These are phyloP conservation scores for Camptogramma bilineatum DNA, from an alignment of 2,888 invertebrate species.

Conservation along the genomic window DNA sequence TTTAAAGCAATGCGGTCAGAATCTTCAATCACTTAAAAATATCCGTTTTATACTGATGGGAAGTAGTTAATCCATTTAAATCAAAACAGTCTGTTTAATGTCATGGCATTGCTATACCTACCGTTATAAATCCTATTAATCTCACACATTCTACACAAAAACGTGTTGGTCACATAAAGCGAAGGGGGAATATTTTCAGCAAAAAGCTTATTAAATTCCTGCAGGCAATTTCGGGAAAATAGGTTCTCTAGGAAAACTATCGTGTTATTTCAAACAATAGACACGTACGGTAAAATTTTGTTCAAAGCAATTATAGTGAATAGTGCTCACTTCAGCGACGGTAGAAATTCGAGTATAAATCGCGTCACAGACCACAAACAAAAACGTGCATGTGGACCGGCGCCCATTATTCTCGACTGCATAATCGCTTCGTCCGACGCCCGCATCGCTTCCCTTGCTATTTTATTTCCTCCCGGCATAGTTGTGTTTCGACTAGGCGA, in stretches of 20 bases:
- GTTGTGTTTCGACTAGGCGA: conserved; percentile 80
- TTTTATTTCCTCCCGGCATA: conserved; percentile 83
- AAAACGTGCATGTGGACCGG: conserved; percentile 85
- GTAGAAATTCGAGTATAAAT: conserved; percentile 84
- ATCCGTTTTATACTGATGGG: neutral
- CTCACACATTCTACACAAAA: neutral
- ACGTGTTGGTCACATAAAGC: neutral
- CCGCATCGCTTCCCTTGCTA: conserved; percentile 84
- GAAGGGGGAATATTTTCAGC: neutral
- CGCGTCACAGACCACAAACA: conserved; percentile 86
- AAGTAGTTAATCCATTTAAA: neutral
- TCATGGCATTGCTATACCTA: neutral
- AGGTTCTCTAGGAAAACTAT: conserved; percentile 23
- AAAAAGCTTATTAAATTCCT: conserved; percentile 11
- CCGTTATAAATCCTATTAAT: neutral
- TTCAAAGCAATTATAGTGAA: conserved; percentile 84
- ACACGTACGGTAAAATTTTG: conserved; percentile 73
- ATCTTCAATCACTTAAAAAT: neutral
- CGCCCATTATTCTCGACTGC: conserved; percentile 85
- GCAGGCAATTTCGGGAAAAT: conserved; percentile 12
- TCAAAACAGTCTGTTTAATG: too few relatives aligned
- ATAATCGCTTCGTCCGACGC: conserved; percentile 85
- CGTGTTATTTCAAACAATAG: conserved; percentile 61
- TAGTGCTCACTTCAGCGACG: conserved; percentile 83
- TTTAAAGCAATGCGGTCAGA: conserved; percentile 1